Conservation (phyloP, 2,113 vertebrate genomes). For the Gnathonemus echidnorhynchus region DNA sequence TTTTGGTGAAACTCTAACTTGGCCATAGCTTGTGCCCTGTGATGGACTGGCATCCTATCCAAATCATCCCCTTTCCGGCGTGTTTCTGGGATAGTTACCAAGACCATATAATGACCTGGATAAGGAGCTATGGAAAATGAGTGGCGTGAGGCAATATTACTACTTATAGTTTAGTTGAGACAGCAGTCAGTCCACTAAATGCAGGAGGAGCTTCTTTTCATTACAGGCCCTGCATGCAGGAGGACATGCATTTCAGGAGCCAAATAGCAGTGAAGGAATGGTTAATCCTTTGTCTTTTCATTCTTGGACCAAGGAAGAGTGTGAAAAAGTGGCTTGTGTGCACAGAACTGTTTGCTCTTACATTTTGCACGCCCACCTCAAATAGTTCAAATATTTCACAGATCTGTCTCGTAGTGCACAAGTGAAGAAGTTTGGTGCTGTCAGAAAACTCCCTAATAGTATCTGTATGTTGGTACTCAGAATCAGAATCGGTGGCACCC, state of each 20-base stretch:
- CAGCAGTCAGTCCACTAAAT: not conserved
- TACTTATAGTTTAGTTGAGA: not conserved
- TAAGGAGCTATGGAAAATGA: too few species aligned
- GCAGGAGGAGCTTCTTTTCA: not conserved
- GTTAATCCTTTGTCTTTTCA: constrained; percentile 12
- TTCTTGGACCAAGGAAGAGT: constrained; percentile 7
- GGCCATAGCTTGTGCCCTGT: not conserved
- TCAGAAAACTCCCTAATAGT: not conserved
- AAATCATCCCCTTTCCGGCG: not conserved
- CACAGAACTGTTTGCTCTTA: constrained; percentile 9
- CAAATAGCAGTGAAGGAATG: not conserved
- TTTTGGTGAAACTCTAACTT: not conserved
- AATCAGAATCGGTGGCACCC: not conserved
- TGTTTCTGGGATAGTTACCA: not conserved
- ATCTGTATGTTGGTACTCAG: not conserved
- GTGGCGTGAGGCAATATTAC: too few species aligned
- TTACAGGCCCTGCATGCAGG: not conserved
- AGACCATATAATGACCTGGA: not conserved
- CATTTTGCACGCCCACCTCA: constrained; percentile 11
- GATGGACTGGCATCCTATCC: not conserved
- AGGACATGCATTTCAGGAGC: not conserved
- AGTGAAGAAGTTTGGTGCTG: not conserved
- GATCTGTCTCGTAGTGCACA: not conserved
- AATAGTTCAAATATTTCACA: constrained; percentile 20
- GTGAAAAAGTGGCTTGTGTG: constrained; percentile 11